These are phyloP conservation scores for Polyodon spathula DNA, from an alignment of 2,113 vertebrate genomes.

Conservation along the genomic window DNA sequence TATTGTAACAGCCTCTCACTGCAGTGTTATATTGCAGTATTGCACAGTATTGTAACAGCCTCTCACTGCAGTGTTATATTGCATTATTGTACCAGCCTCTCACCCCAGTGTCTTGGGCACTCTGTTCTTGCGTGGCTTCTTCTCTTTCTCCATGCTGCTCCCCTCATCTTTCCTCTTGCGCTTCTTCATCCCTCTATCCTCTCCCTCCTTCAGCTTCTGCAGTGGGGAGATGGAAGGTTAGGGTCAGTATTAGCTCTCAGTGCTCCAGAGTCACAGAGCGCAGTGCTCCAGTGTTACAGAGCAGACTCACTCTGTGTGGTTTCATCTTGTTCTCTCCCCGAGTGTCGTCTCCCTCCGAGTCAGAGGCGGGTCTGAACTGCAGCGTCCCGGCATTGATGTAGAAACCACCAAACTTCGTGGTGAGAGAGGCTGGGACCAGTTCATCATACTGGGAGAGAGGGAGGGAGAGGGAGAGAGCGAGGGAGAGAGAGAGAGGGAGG, in stretches of 20 bases:
- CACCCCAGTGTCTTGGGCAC: constrained; percentile 81
- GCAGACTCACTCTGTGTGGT: constrained; percentile 70
- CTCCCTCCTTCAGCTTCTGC: constrained; percentile 78
- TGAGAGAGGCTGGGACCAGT: constrained; percentile 91
- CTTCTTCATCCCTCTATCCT: constrained; percentile 81
- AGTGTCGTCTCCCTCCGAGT: constrained; percentile 82
- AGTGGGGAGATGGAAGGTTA: neutral
- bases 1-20: no score
- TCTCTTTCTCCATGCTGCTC: constrained; percentile 78
- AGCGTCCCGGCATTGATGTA: constrained; percentile 97
- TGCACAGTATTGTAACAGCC: no score
- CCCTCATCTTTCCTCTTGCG: constrained; percentile 84
- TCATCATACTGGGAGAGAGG: constrained; percentile 71
- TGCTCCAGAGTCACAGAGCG: neutral
- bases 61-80: no score
- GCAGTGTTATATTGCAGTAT: no score
- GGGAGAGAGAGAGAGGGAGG: no score
- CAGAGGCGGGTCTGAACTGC: constrained; percentile 89
- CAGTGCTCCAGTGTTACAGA: neutral
- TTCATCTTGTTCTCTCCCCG: constrained; percentile 61
- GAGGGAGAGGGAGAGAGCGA: no score
- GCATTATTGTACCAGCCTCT: no score
- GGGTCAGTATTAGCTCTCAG: no score
- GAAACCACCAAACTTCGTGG: constrained; percentile 94
- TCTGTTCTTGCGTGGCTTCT: constrained; percentile 84